Base-by-base conservation (phyloP, 2,113 vertebrate genomes). In the Serinus canaria region DNA sequence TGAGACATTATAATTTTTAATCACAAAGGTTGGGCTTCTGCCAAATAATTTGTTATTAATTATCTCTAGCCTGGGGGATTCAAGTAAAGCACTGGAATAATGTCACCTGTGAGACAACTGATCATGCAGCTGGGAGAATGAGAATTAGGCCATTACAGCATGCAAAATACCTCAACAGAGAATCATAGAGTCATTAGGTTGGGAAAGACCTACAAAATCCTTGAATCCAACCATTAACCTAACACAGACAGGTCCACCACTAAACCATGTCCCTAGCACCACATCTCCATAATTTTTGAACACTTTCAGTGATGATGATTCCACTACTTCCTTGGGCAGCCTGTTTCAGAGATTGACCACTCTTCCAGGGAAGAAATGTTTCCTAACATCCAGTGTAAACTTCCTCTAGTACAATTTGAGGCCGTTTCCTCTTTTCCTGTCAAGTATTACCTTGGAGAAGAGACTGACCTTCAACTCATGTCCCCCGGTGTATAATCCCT, bases 21-120 rank as follows among this genome's bases (percentile, higher is more conserved):
- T 93, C 68, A 78, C 39, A 69, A 13, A 67, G 47, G 19, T 17
- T 41, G 16, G 22, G 15, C 13, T 74, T 84, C 44, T n/a, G 21
- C 75, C 85, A 86, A 86, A 68, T 92, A 75, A 90, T 90, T 96
- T 96, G 63, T 59, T 88, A 68, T 80, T 83, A 66, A 63, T 86
- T 86, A 90, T 62, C 75, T 74, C 20, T 55, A 74, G 43, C 59
- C 60, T 3, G 0, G 10, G 35, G 27, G 21, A 90, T 53, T 88
- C 16, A 70, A 53, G 18, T 74, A 47, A 69, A 87, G 52, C 33
- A 64, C 15, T 0, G 0, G 64, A 89, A 43, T 67, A n/a, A 50
- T 19, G 31, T 73, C 60, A 68, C 28, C 72, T 3, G 0, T 56
- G 73, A 92, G 28, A 83, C 19, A 70, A 75, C 21, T 58, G 46